These are phyloP conservation scores for Euglossa dilemma DNA, from an alignment of 1,140 invertebrate species.

Conservation along the genomic window DNA sequence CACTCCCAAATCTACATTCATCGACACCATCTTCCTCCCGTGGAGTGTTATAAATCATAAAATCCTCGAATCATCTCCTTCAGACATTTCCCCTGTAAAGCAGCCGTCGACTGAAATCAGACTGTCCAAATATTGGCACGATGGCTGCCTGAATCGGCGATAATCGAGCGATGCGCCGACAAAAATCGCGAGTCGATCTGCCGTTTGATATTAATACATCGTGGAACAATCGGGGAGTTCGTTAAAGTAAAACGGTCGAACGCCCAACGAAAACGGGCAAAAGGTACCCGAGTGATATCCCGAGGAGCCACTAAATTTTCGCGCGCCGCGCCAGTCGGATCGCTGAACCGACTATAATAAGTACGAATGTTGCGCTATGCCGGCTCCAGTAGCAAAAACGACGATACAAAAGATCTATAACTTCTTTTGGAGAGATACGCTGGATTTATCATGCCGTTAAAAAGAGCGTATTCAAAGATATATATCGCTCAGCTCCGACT, in stretches of 20 bases:
- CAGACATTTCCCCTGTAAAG: background rate
- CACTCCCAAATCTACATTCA: background rate
- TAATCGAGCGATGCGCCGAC: background rate
- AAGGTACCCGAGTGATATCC: background rate
- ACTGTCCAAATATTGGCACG: background rate
- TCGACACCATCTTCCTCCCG: background rate
- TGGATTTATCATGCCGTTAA: conserved; percentile 30
- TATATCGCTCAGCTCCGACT: background rate
- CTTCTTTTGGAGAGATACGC: conserved; percentile 18
- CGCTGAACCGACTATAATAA: conserved; percentile 56
- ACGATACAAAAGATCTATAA: conserved; percentile 48
- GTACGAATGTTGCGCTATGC: conserved; percentile 56
- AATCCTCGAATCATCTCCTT: background rate
- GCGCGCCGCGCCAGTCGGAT: conserved; percentile 1
- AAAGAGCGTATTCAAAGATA: conserved; percentile 5
- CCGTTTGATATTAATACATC: background rate
- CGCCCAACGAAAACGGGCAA: conserved; percentile 7
- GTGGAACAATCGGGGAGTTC: background rate
- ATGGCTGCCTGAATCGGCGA: background rate
- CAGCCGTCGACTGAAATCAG: background rate
- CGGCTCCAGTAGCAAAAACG: conserved; percentile 17
- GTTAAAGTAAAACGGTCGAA: conserved; percentile 19
- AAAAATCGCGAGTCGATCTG: background rate
- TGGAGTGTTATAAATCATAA: background rate
- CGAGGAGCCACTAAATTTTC: conserved; percentile 48